Evolutionary conservation across 2,888 invertebrate species (phyloP).

Genomic region (Lasioglossum leucozonium): DNA sequence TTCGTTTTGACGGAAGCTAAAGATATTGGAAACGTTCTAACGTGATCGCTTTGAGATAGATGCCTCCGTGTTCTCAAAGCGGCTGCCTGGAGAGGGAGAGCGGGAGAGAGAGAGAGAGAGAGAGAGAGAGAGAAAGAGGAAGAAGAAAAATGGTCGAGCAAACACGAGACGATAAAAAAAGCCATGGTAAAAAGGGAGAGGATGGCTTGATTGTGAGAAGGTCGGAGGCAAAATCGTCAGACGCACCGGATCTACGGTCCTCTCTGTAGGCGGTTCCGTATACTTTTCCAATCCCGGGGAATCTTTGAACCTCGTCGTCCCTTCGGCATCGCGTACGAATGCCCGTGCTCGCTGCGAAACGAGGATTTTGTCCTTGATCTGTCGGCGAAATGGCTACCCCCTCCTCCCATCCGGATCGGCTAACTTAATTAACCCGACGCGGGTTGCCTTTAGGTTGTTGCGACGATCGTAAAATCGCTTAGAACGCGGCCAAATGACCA

Average conservation of each 20-base stretch:
- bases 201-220: slow-evolving; percentile 41
- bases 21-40: slow-evolving; percentile 70
- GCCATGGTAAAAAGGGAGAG: not conserved
- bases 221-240: slow-evolving; percentile 32
- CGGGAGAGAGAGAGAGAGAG: not conserved
- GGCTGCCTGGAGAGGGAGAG: not conserved
- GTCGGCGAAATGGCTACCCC: not conserved
- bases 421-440: not conserved
- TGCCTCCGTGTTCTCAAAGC: slow-evolving; percentile 28
- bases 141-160: slow-evolving; percentile 15
- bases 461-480: not conserved
- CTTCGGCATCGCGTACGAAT: not conserved
- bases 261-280: slow-evolving; percentile 12
- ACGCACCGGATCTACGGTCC: slow-evolving; percentile 44
- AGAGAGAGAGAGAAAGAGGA: not conserved
- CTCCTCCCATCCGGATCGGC: not conserved
- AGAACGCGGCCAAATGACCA: not conserved
- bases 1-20: slow-evolving; percentile 70
- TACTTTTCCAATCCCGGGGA: slow-evolving; percentile 33
- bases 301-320: slow-evolving; percentile 42
- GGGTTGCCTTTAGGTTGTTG: not conserved
- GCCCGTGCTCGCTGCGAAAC: not conserved
- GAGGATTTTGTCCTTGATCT: slow-evolving; percentile 1
- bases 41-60: slow-evolving; percentile 62
- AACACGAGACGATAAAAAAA: slow-evolving; percentile 52